Evolutionary conservation across 2,113 vertebrate species (phyloP).

Genomic region (Mesoclemmys tuberculata): DNA sequence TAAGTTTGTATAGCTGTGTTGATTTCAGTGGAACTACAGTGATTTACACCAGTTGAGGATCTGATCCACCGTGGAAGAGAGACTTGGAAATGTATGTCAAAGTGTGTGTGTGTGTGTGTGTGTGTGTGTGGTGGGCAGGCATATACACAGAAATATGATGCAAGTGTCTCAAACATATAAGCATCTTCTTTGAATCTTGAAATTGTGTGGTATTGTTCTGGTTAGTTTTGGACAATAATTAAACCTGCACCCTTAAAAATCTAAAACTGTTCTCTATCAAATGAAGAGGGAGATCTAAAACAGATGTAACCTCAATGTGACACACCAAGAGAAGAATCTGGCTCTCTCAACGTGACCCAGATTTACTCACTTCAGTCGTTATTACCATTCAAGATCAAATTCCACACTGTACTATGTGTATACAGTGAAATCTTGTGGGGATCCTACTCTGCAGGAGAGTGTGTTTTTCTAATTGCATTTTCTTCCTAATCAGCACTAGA

Average conservation of each 20-base stretch:
- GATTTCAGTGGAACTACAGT: not conserved
- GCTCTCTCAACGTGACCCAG: not conserved
- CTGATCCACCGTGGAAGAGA: not conserved
- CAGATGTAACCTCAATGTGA: not conserved
- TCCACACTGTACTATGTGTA: not conserved
- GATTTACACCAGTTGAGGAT: not conserved
- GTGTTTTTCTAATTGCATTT: fast-evolving
- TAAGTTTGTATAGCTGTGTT: not conserved
- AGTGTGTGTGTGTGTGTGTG: fast-evolving
- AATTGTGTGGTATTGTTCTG: not conserved
- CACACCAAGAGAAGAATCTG: not conserved
- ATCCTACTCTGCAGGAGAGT: not conserved
- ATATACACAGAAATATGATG: too few species aligned
- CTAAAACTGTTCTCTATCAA: not conserved
- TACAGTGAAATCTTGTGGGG: not conserved
- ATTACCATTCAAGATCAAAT: not conserved
- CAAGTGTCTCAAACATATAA: not conserved
- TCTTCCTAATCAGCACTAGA: not conserved
- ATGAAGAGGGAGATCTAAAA: not conserved
- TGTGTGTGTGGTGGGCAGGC: not conserved
- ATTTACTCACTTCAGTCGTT: not conserved
- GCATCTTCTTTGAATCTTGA: not conserved
- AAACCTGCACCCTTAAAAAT: not conserved
- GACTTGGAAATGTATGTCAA: not conserved
- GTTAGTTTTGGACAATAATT: not conserved